Percentiles rank a stretch among this genome's conserved stretches.
These are phyloP conservation scores for Drosophila leontia DNA, from an alignment of 1,140 invertebrate species.

Conservation along the genomic window DNA sequence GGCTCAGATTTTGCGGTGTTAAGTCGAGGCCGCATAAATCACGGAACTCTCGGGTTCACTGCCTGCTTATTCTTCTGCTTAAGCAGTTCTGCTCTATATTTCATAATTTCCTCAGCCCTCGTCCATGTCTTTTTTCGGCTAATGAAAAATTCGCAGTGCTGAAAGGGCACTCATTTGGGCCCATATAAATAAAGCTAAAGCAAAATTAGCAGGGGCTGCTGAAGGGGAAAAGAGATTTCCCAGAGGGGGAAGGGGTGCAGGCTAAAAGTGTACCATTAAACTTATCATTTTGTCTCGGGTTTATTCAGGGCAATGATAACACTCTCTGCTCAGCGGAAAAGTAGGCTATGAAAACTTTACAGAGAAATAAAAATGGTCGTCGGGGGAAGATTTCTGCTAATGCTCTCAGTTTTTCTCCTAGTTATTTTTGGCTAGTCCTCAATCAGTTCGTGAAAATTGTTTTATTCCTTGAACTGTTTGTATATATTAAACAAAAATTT, in stretches of 20 bases:
- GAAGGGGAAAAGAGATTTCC: neutral
- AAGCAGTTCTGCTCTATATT: slow-evolving; percentile 53
- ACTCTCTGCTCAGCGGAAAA: slow-evolving; percentile 10
- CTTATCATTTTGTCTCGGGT: slow-evolving; percentile 32
- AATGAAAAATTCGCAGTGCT: slow-evolving; percentile 49
- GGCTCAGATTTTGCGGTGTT: slow-evolving; percentile 78
- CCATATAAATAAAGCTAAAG: slow-evolving; percentile 30
- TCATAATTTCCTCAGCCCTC: slow-evolving; percentile 37
- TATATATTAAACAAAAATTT: neutral
- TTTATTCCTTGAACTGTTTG: neutral
- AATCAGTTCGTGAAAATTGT: neutral
- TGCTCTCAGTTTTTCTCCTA: neutral
- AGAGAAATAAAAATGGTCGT: slow-evolving; percentile 14
- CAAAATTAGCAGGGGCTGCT: slow-evolving; percentile 9
- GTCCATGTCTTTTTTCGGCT: slow-evolving; percentile 34
- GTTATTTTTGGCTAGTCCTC: neutral
- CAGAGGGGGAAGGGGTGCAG: slow-evolving; percentile 13
- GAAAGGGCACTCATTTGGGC: slow-evolving; percentile 46
- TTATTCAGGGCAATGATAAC: slow-evolving; percentile 5
- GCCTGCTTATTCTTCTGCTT: slow-evolving; percentile 29
- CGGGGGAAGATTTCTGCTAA: slow-evolving; percentile 13
- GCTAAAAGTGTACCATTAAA: slow-evolving; percentile 33
- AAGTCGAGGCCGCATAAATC: slow-evolving; percentile 76
- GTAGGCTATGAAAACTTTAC: slow-evolving; percentile 22
- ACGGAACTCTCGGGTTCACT: slow-evolving; percentile 35